Conservation (phyloP, 2,888 invertebrate species). For the Caenorhabditis sp. region DNA sequence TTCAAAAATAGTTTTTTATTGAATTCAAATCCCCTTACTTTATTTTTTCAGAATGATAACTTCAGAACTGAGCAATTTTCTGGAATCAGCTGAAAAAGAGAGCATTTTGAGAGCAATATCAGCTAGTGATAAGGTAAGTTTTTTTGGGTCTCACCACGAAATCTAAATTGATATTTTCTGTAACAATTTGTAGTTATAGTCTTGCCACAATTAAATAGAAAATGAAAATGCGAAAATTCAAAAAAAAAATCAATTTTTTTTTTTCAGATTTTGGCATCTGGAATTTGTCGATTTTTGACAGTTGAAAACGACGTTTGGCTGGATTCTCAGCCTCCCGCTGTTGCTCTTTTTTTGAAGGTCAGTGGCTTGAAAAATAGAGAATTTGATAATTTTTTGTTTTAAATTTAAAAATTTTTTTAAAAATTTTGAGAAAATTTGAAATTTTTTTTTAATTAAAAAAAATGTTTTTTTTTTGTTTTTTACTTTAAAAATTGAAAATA, state of each 20-base stretch:
- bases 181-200: no score
- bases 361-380: no score
- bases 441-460: no score
- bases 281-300: conserved; percentile 26
- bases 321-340: conserved; percentile 10
- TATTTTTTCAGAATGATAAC: conserved; percentile 25
- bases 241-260: background rate
- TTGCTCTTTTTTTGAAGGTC: conserved; percentile 30
- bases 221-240: background rate
- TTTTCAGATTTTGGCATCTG: conserved; percentile 42
- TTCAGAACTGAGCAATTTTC: conserved; percentile 29
- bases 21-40: no score
- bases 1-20: no score
- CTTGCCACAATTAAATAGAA: no score
- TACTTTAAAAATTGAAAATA: no score
- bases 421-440: no score
- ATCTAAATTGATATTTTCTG: no score
- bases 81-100: conserved; percentile 28
- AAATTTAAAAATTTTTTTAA: no score
- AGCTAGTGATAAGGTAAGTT: conserved; percentile 39
- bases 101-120: conserved; percentile 38
- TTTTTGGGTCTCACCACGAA: background rate
- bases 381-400: no score
- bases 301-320: conserved; percentile 17
- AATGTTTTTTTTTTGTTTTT: no score